Base-by-base conservation (phyloP, 1,140 invertebrate genomes). In the Andricus grossulariae region DNA sequence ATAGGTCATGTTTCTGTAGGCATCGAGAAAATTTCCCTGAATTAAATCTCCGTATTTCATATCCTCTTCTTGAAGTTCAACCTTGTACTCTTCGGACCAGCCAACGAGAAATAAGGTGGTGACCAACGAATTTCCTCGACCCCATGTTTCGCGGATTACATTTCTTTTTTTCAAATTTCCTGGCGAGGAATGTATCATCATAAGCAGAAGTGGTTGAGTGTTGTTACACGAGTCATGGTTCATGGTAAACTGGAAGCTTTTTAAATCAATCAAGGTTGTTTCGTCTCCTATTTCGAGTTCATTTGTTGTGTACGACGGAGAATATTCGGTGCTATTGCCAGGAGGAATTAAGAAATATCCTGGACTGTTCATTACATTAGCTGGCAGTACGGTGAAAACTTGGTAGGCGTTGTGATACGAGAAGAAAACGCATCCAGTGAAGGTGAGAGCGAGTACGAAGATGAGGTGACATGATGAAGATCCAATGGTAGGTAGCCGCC, bases 1-100 rank as follows among this genome's bases (percentile, higher is more conserved):
- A 85, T 97, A 96, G 2, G 96, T 97, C 89, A 98, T 93, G 90
- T 97, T 98, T 78, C 94, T 93, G 86, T 97, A 98, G 49, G 92
- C 92, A 91, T 97, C 97, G 11, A 92, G 75, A 88, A 97, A 97
- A 82, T 93, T 94, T 32, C 96, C 96, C 89, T 97, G 95, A 32
- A 97, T 93, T 74, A 97, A 92, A 86, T 98, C 97, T 19, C 92
- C 90, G 84, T 94, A 93, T 1, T 82, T 82, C 4, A 85, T 84
- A 82, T 93, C 93, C 88, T 98, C 97, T 55, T 91, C 83, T 16
- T 92, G 83, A 3, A 97, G 82, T 15, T 85, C 82, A 0, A 86
- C 76, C 80, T 94, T 93, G 50, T 89, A 78, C 45, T 92, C 86
- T 2, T 90, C 79, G 1, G 94, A 92, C 16, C 90, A 88, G 7